These are phyloP conservation scores for Tympanoctomys barrerae DNA, from an alignment of 2,797 vertebrate genomes.

Conservation along the genomic window DNA sequence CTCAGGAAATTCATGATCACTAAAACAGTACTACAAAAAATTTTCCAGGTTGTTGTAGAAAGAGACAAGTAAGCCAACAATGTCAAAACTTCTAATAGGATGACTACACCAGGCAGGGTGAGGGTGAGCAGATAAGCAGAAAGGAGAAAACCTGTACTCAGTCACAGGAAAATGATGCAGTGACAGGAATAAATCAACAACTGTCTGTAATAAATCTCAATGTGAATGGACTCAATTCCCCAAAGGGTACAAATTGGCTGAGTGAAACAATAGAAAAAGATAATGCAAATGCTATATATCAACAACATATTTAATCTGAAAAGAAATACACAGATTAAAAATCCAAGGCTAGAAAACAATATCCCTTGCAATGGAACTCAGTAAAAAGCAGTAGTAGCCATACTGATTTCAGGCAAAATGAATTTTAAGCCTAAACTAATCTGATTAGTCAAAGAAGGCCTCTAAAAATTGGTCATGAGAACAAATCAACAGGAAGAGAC, in stretches of 20 bases:
- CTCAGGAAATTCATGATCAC: not conserved
- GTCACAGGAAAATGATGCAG: not conserved
- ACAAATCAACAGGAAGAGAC: not conserved
- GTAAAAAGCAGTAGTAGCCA: not conserved
- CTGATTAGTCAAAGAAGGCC: not conserved
- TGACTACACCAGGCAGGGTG: not conserved
- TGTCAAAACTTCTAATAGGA: not conserved
- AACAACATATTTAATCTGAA: not conserved
- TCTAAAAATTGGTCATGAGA: not conserved
- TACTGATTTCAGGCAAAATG: not conserved
- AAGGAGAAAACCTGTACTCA: not conserved
- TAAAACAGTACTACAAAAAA: not conserved
- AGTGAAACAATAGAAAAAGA: not conserved
- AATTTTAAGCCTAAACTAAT: not conserved
- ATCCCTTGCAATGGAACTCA: not conserved
- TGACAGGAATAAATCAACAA: not conserved
- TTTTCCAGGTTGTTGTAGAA: not conserved
- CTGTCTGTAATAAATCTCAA: not conserved
- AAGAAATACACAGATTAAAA: not conserved
- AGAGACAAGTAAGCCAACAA: not conserved
- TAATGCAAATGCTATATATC: not conserved
- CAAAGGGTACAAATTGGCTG: not conserved
- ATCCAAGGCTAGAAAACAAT: not conserved
- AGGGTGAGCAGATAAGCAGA: not conserved
- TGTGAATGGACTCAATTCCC: not conserved